A percentile compares a stretch with the other conserved stretches of the same genome.
phyloP scores from a whole-genome alignment of 92 coral and sea anemone species.

The Palythoa grandis region DNA sequence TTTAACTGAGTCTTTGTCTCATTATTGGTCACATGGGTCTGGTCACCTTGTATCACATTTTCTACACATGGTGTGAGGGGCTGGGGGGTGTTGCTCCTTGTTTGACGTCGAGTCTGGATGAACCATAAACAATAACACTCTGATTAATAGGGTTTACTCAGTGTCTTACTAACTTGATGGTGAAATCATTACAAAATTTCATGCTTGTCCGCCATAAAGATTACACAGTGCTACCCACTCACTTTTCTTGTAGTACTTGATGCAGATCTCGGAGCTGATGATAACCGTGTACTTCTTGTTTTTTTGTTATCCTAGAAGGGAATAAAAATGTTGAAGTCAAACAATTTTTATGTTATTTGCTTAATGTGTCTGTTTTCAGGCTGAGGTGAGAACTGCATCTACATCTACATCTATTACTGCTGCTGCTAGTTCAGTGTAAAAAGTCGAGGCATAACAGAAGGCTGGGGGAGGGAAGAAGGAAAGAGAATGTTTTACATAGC shows the following conservation, averaged over 20 bases:
- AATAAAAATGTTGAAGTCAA: not conserved
- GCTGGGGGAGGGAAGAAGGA: too few relatives aligned
- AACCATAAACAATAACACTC: not conserved
- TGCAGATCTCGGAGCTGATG: constrained; percentile 39
- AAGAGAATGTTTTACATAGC: too few relatives aligned
- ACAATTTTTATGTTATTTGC: too few relatives aligned
- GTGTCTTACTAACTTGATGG: too few relatives aligned
- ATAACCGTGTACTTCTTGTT: constrained; percentile 57
- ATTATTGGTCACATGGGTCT: constrained; percentile 49
- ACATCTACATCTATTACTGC: too few relatives aligned
- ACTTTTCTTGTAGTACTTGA: constrained; percentile 45
- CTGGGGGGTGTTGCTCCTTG: constrained; percentile 79
- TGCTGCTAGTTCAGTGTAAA: too few relatives aligned
- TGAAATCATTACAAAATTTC: not conserved
- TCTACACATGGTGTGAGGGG: constrained; percentile 91
- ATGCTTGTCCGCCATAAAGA: too few relatives aligned
- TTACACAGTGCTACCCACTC: too few relatives aligned
- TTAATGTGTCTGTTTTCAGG: not conserved
- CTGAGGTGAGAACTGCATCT: too few relatives aligned
- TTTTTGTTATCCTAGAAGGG: constrained; percentile 59
- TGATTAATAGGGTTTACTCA: not conserved
- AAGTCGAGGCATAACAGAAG: too few relatives aligned
- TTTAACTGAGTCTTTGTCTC: constrained; percentile 63
- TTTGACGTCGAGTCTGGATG: constrained; percentile 87
- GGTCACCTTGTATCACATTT: constrained; percentile 80